Conservation (phyloP, 2,113 vertebrate genomes). For the Australoheros scitulus region DNA sequence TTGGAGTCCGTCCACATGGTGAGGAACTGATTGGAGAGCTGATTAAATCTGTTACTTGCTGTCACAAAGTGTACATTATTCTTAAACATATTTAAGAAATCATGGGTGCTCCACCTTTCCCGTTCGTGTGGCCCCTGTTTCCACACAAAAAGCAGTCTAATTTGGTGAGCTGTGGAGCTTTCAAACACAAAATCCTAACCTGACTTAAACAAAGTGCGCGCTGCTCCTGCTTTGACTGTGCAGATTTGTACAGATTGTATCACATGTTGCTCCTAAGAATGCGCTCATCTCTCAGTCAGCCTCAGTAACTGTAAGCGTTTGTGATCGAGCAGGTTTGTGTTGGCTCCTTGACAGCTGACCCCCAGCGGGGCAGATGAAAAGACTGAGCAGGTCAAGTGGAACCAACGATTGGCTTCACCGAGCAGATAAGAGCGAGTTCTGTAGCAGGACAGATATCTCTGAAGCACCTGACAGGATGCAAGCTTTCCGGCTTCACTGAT, state of each 20-base stretch:
- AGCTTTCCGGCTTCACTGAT: slow-evolving; percentile 5
- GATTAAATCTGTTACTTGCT: background rate
- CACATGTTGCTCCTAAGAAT: slow-evolving; percentile 14
- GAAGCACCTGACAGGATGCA: slow-evolving; percentile 59
- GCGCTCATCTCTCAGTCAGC: background rate
- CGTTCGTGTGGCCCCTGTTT: background rate
- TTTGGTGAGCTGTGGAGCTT: background rate
- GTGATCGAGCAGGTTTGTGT: slow-evolving; percentile 44
- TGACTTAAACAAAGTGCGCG: background rate
- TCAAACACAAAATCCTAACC: background rate
- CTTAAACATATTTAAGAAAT: too few relatives aligned
- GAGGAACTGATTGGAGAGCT: background rate
- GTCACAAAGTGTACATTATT: too few relatives aligned
- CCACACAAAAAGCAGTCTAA: background rate
- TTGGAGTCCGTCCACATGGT: background rate
- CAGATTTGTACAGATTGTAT: background rate
- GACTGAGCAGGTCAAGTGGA: slow-evolving; percentile 53
- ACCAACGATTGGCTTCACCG: slow-evolving; percentile 29
- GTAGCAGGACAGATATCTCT: slow-evolving; percentile 21
- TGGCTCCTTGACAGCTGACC: slow-evolving; percentile 16
- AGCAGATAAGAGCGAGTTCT: slow-evolving; percentile 57
- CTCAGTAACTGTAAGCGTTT: slow-evolving; percentile 37
- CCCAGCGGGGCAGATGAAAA: slow-evolving; percentile 46
- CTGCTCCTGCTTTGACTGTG: background rate
- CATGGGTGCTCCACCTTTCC: background rate